Conservation (phyloP, 1,140 invertebrate genomes). For the Triops cancriformis region DNA sequence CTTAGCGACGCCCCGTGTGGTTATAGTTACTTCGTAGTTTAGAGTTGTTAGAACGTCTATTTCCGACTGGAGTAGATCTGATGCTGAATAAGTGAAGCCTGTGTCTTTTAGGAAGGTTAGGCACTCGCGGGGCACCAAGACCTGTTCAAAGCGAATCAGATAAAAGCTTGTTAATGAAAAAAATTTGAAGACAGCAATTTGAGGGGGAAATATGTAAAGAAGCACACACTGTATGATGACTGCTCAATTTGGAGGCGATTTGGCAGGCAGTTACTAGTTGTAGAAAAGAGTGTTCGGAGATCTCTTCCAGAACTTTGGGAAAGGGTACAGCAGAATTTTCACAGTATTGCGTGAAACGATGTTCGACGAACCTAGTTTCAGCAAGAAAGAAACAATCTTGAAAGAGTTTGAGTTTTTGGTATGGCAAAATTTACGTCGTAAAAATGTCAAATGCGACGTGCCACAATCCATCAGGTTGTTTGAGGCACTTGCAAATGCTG, state of each 20-base stretch:
- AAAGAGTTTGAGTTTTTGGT: neutral
- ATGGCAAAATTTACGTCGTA: neutral
- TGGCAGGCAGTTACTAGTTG: constrained; percentile 12
- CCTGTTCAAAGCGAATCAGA: constrained; percentile 16
- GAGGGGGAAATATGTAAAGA: neutral
- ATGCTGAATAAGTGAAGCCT: neutral
- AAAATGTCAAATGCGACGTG: constrained; percentile 4
- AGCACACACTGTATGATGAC: neutral
- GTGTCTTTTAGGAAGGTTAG: neutral
- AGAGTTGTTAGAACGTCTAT: constrained; percentile 13
- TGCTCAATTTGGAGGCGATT: constrained; percentile 19
- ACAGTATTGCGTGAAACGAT: neutral
- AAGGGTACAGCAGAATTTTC: neutral
- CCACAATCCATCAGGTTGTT: neutral
- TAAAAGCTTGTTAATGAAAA: neutral
- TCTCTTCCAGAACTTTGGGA: neutral
- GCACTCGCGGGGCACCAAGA: neutral
- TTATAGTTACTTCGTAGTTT: constrained; percentile 9
- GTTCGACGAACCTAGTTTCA: neutral
- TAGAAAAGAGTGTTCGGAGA: constrained; percentile 15
- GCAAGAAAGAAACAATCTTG: neutral
- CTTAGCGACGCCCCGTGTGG: too few relatives aligned
- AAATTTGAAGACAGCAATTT: too few relatives aligned
- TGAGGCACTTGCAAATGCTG: neutral
- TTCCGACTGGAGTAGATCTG: neutral